phyloP scores from a whole-genome alignment of 2,113 vertebrate species.

The Channa maculata region DNA sequence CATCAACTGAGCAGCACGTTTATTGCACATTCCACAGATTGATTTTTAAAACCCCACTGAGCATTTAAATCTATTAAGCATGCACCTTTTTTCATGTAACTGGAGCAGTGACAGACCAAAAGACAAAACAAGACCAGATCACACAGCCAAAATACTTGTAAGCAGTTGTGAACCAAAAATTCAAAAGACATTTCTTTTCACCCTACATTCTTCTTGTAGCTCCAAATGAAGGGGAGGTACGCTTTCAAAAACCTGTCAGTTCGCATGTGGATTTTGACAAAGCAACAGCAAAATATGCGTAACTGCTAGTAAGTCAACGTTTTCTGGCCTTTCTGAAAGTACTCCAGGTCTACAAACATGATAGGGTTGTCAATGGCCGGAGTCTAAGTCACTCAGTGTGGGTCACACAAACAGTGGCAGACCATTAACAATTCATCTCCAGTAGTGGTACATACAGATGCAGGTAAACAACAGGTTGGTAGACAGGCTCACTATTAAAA shows the following conservation, averaged over 20 bases:
- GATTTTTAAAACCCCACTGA: slow-evolving; percentile 22
- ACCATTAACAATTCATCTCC: slow-evolving; percentile 67
- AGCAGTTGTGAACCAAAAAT: slow-evolving; percentile 12
- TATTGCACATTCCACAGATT: slow-evolving; percentile 60
- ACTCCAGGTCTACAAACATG: neutral
- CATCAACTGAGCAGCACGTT: slow-evolving; percentile 16
- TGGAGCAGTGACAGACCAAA: slow-evolving; percentile 31
- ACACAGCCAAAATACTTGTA: neutral
- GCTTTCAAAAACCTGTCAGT: neutral
- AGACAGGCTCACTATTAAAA: slow-evolving; percentile 88
- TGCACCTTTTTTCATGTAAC: slow-evolving; percentile 11
- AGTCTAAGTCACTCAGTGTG: slow-evolving; percentile 4
- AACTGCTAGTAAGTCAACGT: neutral
- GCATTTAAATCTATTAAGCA: slow-evolving; percentile 16
- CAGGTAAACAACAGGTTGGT: slow-evolving; percentile 89
- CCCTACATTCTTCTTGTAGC: neutral
- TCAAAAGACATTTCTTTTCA: neutral
- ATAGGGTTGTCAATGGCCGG: neutral
- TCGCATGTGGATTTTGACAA: slow-evolving; percentile 13
- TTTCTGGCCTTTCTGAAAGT: slow-evolving; percentile 14
- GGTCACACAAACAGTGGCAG: neutral
- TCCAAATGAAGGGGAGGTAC: slow-evolving; percentile 12
- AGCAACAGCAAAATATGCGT: slow-evolving; percentile 14
- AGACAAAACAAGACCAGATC: slow-evolving; percentile 11
- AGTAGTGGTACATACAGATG: slow-evolving; percentile 88